These are phyloP conservation scores for Rattus rattus DNA, from an alignment of 2,113 vertebrate species.

Conservation along the genomic window DNA sequence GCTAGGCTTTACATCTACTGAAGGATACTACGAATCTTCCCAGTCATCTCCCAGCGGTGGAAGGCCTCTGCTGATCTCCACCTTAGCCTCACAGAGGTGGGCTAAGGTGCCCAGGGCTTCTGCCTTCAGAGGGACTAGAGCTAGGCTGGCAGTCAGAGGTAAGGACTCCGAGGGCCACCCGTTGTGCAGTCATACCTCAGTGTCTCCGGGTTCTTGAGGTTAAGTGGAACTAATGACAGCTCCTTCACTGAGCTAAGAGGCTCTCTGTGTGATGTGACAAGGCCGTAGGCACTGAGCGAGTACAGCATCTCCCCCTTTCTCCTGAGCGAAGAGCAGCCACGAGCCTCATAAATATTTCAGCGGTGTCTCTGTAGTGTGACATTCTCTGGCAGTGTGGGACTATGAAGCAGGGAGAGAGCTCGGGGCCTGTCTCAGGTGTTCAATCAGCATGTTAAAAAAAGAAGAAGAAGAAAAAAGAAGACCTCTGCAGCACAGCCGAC, in stretches of 20 bases:
- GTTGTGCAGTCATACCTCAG: not conserved
- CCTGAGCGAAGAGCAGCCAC: not conserved
- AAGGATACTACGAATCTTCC: no score
- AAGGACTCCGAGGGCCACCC: not conserved
- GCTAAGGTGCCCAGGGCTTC: not conserved
- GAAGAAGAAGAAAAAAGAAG: not conserved
- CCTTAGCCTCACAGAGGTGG: not conserved
- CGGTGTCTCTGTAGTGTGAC: not conserved
- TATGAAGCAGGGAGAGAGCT: not conserved
- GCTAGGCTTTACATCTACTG: not conserved
- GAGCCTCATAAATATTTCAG: slow-evolving; percentile 70
- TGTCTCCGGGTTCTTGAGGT: not conserved
- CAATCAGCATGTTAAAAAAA: not conserved
- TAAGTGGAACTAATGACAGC: not conserved
- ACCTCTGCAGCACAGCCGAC: not conserved
- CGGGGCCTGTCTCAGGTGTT: not conserved
- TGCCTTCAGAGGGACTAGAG: not conserved
- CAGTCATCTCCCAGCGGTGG: not conserved
- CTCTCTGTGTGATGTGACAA: not conserved
- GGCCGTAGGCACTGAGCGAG: not conserved
- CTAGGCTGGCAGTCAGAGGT: not conserved
- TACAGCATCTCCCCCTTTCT: not conserved
- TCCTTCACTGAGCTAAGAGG: not conserved
- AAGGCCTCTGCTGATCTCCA: not conserved
- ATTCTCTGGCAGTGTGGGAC: not conserved